A percentile compares a stretch with the other conserved stretches of the same genome.
Evolutionary conservation across 2,888 invertebrate species (phyloP).

Genomic region (Trachelus tabidus): DNA sequence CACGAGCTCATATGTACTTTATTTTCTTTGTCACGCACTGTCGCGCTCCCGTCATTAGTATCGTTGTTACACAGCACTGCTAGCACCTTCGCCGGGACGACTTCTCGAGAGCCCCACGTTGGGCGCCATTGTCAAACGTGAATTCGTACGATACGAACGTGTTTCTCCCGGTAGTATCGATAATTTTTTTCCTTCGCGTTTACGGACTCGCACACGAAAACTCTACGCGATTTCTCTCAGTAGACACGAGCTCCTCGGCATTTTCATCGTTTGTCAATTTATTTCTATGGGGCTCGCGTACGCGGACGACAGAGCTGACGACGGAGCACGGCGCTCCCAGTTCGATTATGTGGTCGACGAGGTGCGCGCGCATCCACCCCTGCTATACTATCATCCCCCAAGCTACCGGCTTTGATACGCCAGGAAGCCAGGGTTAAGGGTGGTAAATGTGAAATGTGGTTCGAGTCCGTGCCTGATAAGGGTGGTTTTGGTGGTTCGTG

Average conservation of each 20-base stretch:
- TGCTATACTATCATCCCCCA: slow-evolving; percentile 37
- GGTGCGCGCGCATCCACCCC: slow-evolving; percentile 53
- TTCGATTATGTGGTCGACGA: slow-evolving; percentile 61
- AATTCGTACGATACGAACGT: slow-evolving; percentile 12
- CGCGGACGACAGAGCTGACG: slow-evolving; percentile 54
- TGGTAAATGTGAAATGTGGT: slow-evolving; percentile 4
- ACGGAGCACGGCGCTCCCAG: slow-evolving; percentile 64
- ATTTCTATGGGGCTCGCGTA: not conserved
- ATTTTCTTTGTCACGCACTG: not conserved
- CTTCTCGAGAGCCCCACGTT: slow-evolving; percentile 32
- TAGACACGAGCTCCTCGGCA: not conserved
- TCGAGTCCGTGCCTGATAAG: slow-evolving; percentile 8
- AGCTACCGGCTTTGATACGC: slow-evolving; percentile 14
- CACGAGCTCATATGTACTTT: not conserved
- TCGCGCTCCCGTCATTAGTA: not conserved
- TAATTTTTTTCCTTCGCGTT: not conserved
- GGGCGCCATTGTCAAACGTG: slow-evolving; percentile 50
- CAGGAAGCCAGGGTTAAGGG: slow-evolving; percentile 6
- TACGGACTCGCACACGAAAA: not conserved
- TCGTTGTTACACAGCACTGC: not conserved
- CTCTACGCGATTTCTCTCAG: not conserved
- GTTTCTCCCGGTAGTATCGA: not conserved
- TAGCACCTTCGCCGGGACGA: slow-evolving; percentile 1
- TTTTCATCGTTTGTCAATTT: not conserved
- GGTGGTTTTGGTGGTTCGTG: slow-evolving; percentile 5